Conservation (phyloP, 2,888 invertebrate genomes). For the Drosophila subquinaria region DNA sequence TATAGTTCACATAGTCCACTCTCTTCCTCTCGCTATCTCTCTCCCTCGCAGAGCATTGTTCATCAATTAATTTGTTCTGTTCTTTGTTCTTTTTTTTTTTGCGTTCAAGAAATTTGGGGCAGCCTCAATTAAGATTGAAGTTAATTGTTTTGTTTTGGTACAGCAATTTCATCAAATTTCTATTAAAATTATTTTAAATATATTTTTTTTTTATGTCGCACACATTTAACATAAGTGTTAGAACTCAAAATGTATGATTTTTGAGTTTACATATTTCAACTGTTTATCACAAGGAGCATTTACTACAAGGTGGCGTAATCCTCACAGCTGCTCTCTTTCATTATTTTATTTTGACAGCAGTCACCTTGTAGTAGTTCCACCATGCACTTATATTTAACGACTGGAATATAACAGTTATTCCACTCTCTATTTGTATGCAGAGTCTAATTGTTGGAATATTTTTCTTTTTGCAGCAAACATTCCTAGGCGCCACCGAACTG, state of each 20-base stretch:
- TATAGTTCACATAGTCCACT: neutral
- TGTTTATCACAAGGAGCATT: neutral
- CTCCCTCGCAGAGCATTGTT: conserved; percentile 39
- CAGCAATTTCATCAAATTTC: conserved; percentile 37
- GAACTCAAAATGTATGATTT: neutral
- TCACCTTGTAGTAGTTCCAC: conserved; percentile 1
- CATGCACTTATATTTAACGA: neutral
- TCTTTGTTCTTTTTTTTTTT: conserved; percentile 29
- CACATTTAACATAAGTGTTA: neutral
- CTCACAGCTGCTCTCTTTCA: neutral
- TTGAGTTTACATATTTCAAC: neutral
- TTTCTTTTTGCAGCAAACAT: conserved; percentile 83
- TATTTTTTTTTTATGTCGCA: neutral
- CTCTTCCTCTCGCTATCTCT: conserved; percentile 18
- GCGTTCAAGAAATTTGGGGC: conserved; percentile 25
- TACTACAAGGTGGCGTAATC: neutral
- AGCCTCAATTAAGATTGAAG: conserved; percentile 44
- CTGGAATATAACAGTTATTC: neutral
- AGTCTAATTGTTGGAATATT: conserved; percentile 1
- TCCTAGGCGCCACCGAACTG: conserved; percentile 85
- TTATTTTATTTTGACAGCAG: neutral
- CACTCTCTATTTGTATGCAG: conserved; percentile 2
- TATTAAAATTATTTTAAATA: conserved; percentile 38
- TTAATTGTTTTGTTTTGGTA: conserved; percentile 63
- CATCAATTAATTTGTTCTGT: conserved; percentile 71